Conservation (phyloP, 2,797 vertebrate species). For the Botia kubotai region DNA sequence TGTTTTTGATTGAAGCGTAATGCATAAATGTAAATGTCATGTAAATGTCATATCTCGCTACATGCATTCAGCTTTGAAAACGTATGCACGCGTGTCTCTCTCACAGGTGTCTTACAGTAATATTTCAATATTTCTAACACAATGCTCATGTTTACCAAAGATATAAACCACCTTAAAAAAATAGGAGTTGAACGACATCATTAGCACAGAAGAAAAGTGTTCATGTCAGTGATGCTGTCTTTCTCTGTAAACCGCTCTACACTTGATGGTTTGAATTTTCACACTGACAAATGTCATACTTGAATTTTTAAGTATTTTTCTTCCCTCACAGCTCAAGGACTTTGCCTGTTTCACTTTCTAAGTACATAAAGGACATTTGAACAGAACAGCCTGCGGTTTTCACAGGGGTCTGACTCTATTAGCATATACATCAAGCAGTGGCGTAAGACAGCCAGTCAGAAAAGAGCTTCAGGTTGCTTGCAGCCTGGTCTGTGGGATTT, state of each 20-base stretch:
- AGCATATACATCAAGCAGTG: conserved; percentile 38
- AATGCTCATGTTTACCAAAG: not conserved
- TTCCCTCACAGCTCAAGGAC: conserved; percentile 8
- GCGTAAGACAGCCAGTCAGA: conserved; percentile 36
- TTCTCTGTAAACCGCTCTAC: not conserved
- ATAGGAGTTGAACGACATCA: not conserved
- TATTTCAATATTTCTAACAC: not conserved
- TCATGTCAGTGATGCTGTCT: not conserved
- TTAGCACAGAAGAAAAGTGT: not conserved
- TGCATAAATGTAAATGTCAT: not conserved
- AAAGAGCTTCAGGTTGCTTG: conserved; percentile 41
- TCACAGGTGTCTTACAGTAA: not conserved
- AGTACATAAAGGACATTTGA: conserved; percentile 36
- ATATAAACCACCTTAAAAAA: not conserved
- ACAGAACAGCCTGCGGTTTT: conserved; percentile 43
- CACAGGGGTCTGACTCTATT: conserved; percentile 48
- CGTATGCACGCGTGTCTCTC: not conserved
- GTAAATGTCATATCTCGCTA: not conserved
- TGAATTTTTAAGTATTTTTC: conserved; percentile 9
- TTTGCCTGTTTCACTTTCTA: conserved; percentile 35
- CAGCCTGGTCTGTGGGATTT: conserved; percentile 33
- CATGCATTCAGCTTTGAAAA: not conserved
- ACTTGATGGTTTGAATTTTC: not conserved
- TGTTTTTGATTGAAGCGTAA: too few species aligned
- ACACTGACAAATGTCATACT: not conserved